Evolutionary conservation across 2,113 vertebrate genomes (phyloP), one percentile per base, ranked within the genome.

Genomic region (Mirza zaza): DNA sequence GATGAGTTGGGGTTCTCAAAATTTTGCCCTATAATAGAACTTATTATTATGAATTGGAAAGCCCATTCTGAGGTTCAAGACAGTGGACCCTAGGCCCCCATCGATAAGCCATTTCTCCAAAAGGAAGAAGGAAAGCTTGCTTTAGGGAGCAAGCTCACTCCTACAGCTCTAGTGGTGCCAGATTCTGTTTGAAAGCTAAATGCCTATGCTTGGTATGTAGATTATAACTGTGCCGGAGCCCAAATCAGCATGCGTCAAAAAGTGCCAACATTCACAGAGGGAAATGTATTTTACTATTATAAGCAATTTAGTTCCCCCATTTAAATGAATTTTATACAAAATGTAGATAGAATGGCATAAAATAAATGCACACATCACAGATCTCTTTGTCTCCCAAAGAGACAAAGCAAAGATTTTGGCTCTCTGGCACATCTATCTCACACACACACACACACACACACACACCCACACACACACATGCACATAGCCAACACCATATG

Each of bases 211-310:
- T 97, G 90, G 90, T 96, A 97, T 95, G 81, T 96, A 96, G 90
- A 96, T 96, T 96, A 96, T 90, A 23, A 96, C 87, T 97, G 91
- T 97, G 91, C 98, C 94, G 97, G 91, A 97, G 79, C 50, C 96
- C 85, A 97, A 98, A 97, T 97, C 92, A 97, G 75, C 81, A 98
- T 96, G 95, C 96, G 80, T 87, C 63, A 76, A 68, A 70, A 95
- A 85, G 67, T 65, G 71, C 34, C 82, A 93, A 79, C 84, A 97
- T 93, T 90, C 97, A 97, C 94, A 85, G 84, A 98, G 94, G 91
- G 86, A 98, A 98, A 98, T 97, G 88, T 95, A 95, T 97, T 98
- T 98, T 97, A 98, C 96, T 98, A 96, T 94, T 96, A 59, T 97
- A 98, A 98, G 98, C 97, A 98, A 98, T 80, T 91, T 97, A 97